A percentile compares a stretch with the other conserved stretches of the same genome.
These are phyloP conservation scores for Bucco capensis DNA, from an alignment of 2,113 vertebrate species.

Conservation along the genomic window DNA sequence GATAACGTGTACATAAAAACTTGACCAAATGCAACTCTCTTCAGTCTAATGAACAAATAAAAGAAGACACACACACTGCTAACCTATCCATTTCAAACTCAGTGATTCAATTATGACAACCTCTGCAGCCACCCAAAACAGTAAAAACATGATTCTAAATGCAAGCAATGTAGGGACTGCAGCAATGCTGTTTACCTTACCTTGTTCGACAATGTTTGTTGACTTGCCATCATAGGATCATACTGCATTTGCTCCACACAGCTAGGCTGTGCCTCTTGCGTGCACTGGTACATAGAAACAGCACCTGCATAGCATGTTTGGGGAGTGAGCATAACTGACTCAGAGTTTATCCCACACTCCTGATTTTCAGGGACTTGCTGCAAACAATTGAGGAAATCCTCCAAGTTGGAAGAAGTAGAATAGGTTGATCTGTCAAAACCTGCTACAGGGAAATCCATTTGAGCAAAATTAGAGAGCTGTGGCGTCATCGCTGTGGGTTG, in stretches of 20 bases:
- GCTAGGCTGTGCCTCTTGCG: conserved; percentile 52
- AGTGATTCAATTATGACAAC: background rate
- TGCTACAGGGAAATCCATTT: conserved; percentile 67
- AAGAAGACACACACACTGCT: background rate
- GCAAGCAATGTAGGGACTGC: background rate
- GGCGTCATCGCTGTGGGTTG: conserved; percentile 32
- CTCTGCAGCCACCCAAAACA: background rate
- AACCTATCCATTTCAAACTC: background rate
- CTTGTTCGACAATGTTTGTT: conserved; percentile 64
- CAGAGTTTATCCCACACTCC: conserved; percentile 57
- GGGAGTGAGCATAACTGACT: conserved; percentile 35
- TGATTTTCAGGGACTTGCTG: conserved; percentile 68
- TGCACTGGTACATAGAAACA: conserved; percentile 75
- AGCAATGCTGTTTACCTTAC: conserved; percentile 44
- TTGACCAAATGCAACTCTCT: background rate
- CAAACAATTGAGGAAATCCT: conserved; percentile 76
- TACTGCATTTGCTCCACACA: conserved; percentile 46
- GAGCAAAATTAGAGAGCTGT: conserved; percentile 58
- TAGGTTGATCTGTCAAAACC: conserved; percentile 66
- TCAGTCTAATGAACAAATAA: background rate
- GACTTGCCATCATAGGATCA: conserved; percentile 16
- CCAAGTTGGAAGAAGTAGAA: conserved; percentile 63
- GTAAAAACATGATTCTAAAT: background rate
- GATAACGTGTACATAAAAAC: accelerated
- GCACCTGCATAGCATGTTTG: conserved; percentile 71